Percentiles rank a stretch among this genome's conserved stretches.
Conservation (phyloP, 2,113 vertebrate genomes). For the Rhombomys opimus region DNA sequence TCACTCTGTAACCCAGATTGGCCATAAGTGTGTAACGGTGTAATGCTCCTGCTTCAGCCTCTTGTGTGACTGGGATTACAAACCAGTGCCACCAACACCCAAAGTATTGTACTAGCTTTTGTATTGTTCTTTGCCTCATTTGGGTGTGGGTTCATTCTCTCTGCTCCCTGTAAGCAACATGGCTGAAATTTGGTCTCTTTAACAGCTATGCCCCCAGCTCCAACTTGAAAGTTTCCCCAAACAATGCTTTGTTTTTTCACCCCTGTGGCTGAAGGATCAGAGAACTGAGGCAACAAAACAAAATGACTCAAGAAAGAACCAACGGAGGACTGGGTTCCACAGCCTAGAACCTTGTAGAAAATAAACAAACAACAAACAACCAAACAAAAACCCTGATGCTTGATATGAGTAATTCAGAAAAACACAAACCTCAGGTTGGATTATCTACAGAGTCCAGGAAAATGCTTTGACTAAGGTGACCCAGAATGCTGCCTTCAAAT, state of each 20-base stretch:
- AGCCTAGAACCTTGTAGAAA: neutral
- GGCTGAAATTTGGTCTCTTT: neutral
- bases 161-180: neutral
- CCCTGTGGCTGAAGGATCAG: neutral
- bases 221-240: neutral
- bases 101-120: neutral
- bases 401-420: slow-evolving; percentile 43
- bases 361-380: neutral
- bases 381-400: neutral
- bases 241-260: neutral
- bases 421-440: neutral
- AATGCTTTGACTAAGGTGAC: neutral
- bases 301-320: neutral
- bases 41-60: neutral
- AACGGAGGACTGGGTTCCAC: neutral
- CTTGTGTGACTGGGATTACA: neutral
- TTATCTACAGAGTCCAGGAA: neutral
- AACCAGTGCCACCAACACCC: neutral
- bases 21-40: neutral
- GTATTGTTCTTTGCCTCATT: neutral
- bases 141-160: neutral
- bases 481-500: slow-evolving; percentile 1
- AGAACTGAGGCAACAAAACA: neutral
- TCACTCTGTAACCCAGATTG: neutral
- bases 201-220: neutral